These are phyloP conservation scores for Caenorhabditis sp. DNA, from an alignment of 2,888 invertebrate species.

Conservation along the genomic window DNA sequence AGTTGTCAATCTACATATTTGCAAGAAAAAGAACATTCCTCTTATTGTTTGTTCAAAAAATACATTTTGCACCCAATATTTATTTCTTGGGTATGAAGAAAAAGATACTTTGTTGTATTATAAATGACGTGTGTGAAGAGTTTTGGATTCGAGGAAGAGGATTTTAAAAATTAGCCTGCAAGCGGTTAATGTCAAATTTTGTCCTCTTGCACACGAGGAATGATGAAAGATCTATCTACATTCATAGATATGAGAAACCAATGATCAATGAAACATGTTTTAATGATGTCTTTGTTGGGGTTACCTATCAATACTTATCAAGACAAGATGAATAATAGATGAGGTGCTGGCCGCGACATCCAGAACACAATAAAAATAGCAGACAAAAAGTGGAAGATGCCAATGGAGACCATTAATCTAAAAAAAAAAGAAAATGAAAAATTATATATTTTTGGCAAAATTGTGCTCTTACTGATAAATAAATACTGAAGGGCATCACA, in stretches of 20 bases:
- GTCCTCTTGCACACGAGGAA: too few relatives aligned
- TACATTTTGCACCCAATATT: too few relatives aligned
- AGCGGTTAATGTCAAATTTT: too few relatives aligned
- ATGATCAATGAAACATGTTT: not conserved
- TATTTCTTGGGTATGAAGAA: too few relatives aligned
- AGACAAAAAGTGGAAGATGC: constrained; percentile 66
- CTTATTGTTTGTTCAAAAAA: too few relatives aligned
- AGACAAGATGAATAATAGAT: constrained; percentile 70
- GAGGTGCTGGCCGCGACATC: constrained; percentile 70
- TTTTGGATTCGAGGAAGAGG: too few relatives aligned
- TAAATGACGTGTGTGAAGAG: too few relatives aligned
- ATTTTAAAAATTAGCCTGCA: too few relatives aligned
- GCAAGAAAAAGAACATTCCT: too few relatives aligned
- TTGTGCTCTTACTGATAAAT: constrained; percentile 67
- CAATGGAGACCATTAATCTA: constrained; percentile 70
- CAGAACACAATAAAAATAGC: constrained; percentile 68
- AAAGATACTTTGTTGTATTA: too few relatives aligned
- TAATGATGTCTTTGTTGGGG: not conserved
- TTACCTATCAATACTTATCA: constrained; percentile 70
- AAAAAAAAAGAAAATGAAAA: constrained; percentile 13
- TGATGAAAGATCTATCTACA: too few relatives aligned
- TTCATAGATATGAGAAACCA: not conserved
- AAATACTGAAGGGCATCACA: constrained; percentile 70
- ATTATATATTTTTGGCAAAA: not conserved
- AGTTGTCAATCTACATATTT: too few relatives aligned